phyloP scores from a whole-genome alignment of 2,888 invertebrate genomes.

The Melanchra persicariae region DNA sequence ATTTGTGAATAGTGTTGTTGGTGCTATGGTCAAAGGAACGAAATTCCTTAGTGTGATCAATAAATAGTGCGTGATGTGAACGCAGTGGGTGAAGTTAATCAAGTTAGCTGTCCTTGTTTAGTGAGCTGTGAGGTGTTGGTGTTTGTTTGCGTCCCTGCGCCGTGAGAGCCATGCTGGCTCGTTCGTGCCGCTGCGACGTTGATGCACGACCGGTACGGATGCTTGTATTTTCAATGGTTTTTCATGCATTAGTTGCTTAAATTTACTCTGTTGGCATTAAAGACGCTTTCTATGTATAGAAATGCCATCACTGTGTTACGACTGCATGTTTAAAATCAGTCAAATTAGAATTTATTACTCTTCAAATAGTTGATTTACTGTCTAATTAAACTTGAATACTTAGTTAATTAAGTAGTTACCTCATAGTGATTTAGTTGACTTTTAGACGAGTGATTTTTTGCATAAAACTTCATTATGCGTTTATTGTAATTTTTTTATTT shows the following conservation, averaged over 20 bases:
- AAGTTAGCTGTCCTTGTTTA: constrained; percentile 65
- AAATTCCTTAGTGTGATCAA: constrained; percentile 68
- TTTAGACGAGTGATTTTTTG: neutral
- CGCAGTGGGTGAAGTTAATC: constrained; percentile 62
- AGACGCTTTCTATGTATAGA: constrained; percentile 3
- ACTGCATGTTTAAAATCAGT: neutral
- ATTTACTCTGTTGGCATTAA: constrained; percentile 4
- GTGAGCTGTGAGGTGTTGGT: constrained; percentile 71
- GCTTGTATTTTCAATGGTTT: constrained; percentile 26
- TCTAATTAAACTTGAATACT: constrained; percentile 3
- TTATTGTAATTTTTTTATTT: no score
- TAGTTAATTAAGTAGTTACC: constrained; percentile 6
- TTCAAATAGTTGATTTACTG: constrained; percentile 5
- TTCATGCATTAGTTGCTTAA: constrained; percentile 5
- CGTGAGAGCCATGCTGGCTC: constrained; percentile 79
- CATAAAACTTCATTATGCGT: neutral
- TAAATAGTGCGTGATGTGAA: constrained; percentile 73
- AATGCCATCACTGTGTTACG: neutral
- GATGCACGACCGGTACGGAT: constrained; percentile 72
- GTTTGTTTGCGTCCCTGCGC: constrained; percentile 73
- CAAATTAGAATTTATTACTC: constrained; percentile 1
- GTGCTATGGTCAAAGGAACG: constrained; percentile 46
- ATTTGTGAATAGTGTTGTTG: constrained; percentile 65
- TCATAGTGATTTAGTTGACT: constrained; percentile 3
- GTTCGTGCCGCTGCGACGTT: constrained; percentile 64